phyloP scores from a whole-genome alignment of 2,113 vertebrate species.

The Mandrillus leucophaeus region DNA sequence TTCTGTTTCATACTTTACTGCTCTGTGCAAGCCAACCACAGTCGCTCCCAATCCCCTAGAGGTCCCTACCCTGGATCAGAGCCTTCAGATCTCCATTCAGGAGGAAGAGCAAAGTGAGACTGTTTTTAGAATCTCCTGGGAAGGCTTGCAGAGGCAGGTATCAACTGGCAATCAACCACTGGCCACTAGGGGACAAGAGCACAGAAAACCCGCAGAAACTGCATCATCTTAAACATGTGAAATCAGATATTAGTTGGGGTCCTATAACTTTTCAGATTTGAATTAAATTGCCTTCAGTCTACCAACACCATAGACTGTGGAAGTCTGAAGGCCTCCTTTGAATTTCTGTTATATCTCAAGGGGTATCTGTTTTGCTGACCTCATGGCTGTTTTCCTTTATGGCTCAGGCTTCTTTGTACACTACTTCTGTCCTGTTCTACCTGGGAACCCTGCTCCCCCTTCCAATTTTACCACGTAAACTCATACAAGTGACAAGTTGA shows the following conservation, averaged over 20 bases:
- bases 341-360: background rate
- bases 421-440: background rate
- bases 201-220: background rate
- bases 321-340: background rate
- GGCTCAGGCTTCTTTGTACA: background rate
- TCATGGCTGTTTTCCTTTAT: background rate
- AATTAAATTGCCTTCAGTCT: background rate
- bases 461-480: background rate
- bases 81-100: background rate
- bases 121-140: background rate
- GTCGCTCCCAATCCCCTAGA: rapidly evolving
- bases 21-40: background rate
- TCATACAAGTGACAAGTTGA: background rate
- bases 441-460: background rate
- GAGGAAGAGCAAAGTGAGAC: background rate
- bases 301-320: background rate
- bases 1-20: background rate
- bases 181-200: background rate
- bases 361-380: background rate
- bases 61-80: background rate
- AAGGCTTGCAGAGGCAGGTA: background rate
- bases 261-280: background rate
- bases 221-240: background rate
- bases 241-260: background rate
- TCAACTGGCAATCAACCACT: background rate